phyloP scores from a whole-genome alignment of 2,888 invertebrate species.

The Tenthredo notha region DNA sequence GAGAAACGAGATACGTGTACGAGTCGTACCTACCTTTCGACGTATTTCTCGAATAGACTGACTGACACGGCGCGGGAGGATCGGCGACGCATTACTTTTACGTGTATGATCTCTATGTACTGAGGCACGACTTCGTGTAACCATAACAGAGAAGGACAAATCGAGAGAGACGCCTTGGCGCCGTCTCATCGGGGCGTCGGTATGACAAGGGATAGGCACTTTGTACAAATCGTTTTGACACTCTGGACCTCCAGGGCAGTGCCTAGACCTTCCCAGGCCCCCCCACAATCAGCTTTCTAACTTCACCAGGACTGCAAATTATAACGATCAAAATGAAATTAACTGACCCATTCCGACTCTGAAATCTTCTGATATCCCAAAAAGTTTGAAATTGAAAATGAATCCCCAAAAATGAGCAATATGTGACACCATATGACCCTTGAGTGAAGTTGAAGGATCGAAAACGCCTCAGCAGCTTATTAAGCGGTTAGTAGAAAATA shows the following conservation, averaged over 20 bases:
- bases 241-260: constrained; percentile 1
- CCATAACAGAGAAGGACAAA: constrained; percentile 37
- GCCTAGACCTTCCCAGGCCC: constrained; percentile 17
- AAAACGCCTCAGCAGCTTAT: neutral
- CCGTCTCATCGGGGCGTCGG: constrained; percentile 41
- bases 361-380: too few relatives aligned
- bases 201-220: constrained; percentile 37
- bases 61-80: constrained; percentile 41
- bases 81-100: constrained; percentile 37
- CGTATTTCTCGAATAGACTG: constrained; percentile 37
- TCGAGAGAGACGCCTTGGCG: constrained; percentile 37
- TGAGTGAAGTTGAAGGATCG: too few relatives aligned
- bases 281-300: neutral
- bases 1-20: constrained; percentile 58
- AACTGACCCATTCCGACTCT: too few relatives aligned
- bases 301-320: neutral
- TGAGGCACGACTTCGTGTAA: neutral
- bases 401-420: too few relatives aligned
- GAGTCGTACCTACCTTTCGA: constrained; percentile 67
- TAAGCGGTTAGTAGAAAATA: neutral
- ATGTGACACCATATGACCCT: too few relatives aligned
- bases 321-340: neutral
- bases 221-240: constrained; percentile 36
- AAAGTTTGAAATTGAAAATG: too few relatives aligned
- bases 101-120: neutral